These are phyloP conservation scores for Diadromus collaris DNA, from an alignment of 2,888 invertebrate species.

Conservation along the genomic window DNA sequence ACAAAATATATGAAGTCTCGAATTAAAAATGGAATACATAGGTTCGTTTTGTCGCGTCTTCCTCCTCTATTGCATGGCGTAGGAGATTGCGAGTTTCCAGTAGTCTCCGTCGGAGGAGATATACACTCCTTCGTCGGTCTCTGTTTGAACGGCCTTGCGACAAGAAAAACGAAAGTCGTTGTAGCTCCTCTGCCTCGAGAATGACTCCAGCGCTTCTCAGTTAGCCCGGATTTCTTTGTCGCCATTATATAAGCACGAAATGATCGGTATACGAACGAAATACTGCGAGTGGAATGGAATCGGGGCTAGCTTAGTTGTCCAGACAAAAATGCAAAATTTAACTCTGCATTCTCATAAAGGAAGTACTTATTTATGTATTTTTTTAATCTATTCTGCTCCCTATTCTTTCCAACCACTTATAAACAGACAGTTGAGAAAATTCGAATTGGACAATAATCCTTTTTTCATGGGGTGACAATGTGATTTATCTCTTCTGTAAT, in stretches of 20 bases:
- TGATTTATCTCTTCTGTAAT: too few species aligned
- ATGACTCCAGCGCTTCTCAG: slow-evolving; percentile 15
- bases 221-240: slow-evolving; percentile 50
- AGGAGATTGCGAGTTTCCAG: slow-evolving; percentile 8
- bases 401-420: too few species aligned
- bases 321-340: neutral
- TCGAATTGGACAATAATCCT: too few species aligned
- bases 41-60: too few species aligned
- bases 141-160: slow-evolving; percentile 57
- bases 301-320: neutral
- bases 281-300: neutral
- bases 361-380: too few species aligned
- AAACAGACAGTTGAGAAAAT: too few species aligned
- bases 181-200: slow-evolving; percentile 35
- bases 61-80: too few species aligned
- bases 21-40: too few species aligned
- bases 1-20: too few species aligned
- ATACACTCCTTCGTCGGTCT: slow-evolving; percentile 27
- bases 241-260: slow-evolving; percentile 54
- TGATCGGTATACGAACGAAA: slow-evolving; percentile 7
- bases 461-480: too few species aligned
- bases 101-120: slow-evolving; percentile 15
- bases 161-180: slow-evolving; percentile 61
- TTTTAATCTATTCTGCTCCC: too few species aligned
- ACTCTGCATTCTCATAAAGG: neutral